Evolutionary conservation across 2,888 invertebrate species (phyloP).

Genomic region (Agrenia bidenticulata): DNA sequence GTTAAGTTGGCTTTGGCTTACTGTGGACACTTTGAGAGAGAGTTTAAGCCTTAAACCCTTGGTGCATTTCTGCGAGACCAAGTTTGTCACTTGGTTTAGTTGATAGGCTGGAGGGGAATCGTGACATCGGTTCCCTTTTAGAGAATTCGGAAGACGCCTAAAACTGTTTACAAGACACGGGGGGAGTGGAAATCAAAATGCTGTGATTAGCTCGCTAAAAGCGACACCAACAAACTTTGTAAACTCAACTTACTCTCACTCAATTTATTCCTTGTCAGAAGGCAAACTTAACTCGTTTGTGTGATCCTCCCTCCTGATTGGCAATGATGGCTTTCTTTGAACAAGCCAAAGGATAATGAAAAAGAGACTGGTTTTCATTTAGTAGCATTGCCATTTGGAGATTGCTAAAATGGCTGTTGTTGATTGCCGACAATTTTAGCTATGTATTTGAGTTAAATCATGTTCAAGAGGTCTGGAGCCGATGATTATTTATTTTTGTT

Average conservation of each 20-base stretch:
- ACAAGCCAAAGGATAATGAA: no score
- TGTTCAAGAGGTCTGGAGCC: no score
- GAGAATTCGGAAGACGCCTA: neutral
- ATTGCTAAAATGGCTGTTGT: no score
- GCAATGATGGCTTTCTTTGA: no score
- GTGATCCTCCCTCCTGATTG: neutral
- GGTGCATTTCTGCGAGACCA: neutral
- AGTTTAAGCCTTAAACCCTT: neutral
- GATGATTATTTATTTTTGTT: no score
- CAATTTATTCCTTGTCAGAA: constrained; percentile 1
- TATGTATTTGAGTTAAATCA: no score
- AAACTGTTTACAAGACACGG: constrained; percentile 7
- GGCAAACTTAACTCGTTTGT: neutral
- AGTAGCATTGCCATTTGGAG: no score
- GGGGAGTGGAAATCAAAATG: constrained; percentile 1
- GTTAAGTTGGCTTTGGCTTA: constrained; percentile 2
- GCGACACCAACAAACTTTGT: constrained; percentile 1
- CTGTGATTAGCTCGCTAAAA: constrained; percentile 6
- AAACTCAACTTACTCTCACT: constrained; percentile 8
- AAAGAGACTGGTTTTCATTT: no score
- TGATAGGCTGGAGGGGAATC: constrained; percentile 2
- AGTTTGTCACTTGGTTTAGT: neutral
- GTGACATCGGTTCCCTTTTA: constrained; percentile 12
- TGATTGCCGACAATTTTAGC: no score
- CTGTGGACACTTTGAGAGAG: neutral